Base-by-base conservation (phyloP, 2,113 vertebrate genomes). In the Onychostoma macrolepis region DNA sequence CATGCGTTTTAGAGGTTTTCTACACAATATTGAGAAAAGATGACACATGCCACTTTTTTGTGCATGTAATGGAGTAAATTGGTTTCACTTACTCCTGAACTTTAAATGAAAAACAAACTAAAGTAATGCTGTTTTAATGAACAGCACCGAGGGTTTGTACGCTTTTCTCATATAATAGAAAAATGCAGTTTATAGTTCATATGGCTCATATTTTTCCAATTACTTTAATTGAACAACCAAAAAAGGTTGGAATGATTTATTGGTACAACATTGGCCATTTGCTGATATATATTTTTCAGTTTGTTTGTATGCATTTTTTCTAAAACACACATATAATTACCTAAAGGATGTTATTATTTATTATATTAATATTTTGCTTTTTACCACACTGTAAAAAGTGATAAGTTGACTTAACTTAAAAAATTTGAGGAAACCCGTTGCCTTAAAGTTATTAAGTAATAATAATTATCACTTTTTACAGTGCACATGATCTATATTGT, bases 1-100 rank as follows among this genome's bases (percentile, higher is more conserved):
- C 65, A 26, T 19, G 6, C 1, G 1, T 19, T 77, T 63, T 38
- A 41, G 67, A 8, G 17, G 48, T 84, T 48, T 84, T 30, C 63
- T 67, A 43, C 38, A 45, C 38, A 28, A 41, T 30, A n/a, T 33
- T 85, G 56, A 24, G 38, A 85, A 43, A 41, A 76, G 36, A 85
- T 41, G 69, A 43, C 21, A 33, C 28, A 53, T 38, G 28, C 13
- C 58, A 30, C 26, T 45, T 41, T 26, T 48, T 12, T 45, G 17
- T 78, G 56, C 48, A 10, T 30, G n/a, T 85, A 30, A 26, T 61
- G 6, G 33, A 15, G n/a, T 41, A 28, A 33, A 53, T 13, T 58
- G 28, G 19, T 58, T 76, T 76, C 41, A 48, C 41, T 58, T 58
- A 58, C 21, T 58, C 24, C 56, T 58, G 56, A 24, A 24, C 56